These are phyloP conservation scores for Thalpophila matura DNA, from an alignment of 2,888 invertebrate genomes.

Conservation along the genomic window DNA sequence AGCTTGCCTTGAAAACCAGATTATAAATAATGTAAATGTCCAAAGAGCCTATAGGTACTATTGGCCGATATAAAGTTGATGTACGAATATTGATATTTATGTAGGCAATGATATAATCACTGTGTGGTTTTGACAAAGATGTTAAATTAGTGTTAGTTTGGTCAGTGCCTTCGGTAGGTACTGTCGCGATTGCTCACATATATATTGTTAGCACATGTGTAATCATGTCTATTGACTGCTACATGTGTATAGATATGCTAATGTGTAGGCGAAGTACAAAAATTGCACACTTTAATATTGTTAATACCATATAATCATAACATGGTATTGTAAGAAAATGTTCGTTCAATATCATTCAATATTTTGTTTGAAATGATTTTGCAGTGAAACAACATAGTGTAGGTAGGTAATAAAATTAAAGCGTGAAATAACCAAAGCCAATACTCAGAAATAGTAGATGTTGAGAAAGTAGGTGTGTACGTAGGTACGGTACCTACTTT, in stretches of 20 bases:
- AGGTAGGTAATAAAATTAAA: conserved; percentile 81
- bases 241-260: conserved; percentile 63
- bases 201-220: conserved; percentile 73
- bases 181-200: conserved; percentile 79
- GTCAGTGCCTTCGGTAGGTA: conserved; percentile 53
- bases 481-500: conserved; percentile 47
- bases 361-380: conserved; percentile 69
- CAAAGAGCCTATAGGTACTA: conserved; percentile 39
- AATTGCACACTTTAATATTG: conserved; percentile 68
- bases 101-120: conserved; percentile 49
- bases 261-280: conserved; percentile 75
- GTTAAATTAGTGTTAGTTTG: conserved; percentile 59
- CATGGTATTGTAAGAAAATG: conserved; percentile 59
- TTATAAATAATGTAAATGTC: conserved; percentile 25
- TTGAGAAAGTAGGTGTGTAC: conserved; percentile 63
- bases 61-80: conserved; percentile 33
- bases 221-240: conserved; percentile 60
- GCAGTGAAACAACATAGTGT: conserved; percentile 67
- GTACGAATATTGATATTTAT: conserved; percentile 51
- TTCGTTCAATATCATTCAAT: conserved; percentile 63
- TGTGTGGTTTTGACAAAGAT: conserved; percentile 58
- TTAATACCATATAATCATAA: conserved; percentile 58
- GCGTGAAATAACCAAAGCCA: conserved; percentile 83
- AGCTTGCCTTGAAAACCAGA: conserved; percentile 43
- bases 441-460: conserved; percentile 80